These are phyloP conservation scores for Drosophila monieri DNA, from an alignment of 2,888 invertebrate species.

Conservation along the genomic window DNA sequence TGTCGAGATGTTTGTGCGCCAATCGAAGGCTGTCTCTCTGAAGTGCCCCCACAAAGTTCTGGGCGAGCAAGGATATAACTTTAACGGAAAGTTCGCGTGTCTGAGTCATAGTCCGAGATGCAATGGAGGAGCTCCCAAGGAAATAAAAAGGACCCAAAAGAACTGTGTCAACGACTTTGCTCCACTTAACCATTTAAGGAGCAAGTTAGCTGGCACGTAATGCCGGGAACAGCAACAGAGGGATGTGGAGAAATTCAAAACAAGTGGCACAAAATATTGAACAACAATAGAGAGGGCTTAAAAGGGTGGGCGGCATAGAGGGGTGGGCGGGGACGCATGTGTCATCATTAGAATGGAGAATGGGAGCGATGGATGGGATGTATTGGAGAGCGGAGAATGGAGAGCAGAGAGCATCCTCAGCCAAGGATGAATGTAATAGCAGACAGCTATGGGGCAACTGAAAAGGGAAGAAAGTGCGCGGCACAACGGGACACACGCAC, in stretches of 20 bases:
- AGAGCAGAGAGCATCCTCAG: conserved; percentile 60
- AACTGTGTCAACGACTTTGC: conserved; percentile 80
- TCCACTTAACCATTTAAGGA: conserved; percentile 78
- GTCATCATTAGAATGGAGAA: conserved; percentile 75
- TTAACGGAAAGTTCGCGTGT: conserved; percentile 40
- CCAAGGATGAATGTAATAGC: conserved; percentile 58
- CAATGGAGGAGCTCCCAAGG: conserved; percentile 43
- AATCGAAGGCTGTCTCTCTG: background rate
- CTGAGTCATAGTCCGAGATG: conserved; percentile 59
- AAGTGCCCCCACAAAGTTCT: conserved; percentile 35
- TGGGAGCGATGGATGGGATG: conserved; percentile 7
- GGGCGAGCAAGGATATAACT: conserved; percentile 45
- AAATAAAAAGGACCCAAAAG: conserved; percentile 41
- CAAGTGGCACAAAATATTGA: conserved; percentile 74
- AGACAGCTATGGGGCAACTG: conserved; percentile 13
- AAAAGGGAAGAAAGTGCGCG: conserved; percentile 4
- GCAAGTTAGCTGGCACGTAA: conserved; percentile 55
- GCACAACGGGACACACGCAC: conserved; percentile 43
- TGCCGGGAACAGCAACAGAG: conserved; percentile 37
- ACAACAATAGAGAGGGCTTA: conserved; percentile 54
- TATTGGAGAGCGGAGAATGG: conserved; percentile 12
- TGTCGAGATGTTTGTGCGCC: background rate
- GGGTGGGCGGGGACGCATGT: conserved; percentile 55
- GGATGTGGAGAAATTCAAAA: conserved; percentile 71
- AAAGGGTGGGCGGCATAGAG: background rate